Base-by-base conservation (phyloP, 2,113 vertebrate genomes). In the Periophthalmodon schlosseri region DNA sequence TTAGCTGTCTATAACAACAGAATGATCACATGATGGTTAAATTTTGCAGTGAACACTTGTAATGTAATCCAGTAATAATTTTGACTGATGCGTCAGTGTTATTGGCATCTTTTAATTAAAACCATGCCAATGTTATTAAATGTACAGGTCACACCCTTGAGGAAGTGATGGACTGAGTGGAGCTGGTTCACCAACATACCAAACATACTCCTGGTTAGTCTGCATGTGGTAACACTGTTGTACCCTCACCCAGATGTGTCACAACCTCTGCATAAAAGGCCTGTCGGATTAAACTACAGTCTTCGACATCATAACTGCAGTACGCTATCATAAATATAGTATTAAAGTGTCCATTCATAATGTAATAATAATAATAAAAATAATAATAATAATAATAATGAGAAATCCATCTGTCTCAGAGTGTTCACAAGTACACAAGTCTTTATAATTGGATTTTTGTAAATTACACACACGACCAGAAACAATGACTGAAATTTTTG, bases 401-500 rank as follows among this genome's bases (percentile, higher is more conserved):
- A 56, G 20, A 56, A 56, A 56, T 56, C 8, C 20, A 56, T 9
- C 18, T n/a, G 15, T 56, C 52, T 56, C 49, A 21, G 10, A 56
- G 20, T 21, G 20, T 54, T 18, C 50, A 54, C 39, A 39, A 20
- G 11, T 18, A 36, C 21, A 47, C 5, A 66, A 16, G 16, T 68
- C n/a, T 47, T 23, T 24, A 16, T 12, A 8, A 13, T 9, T 20
- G 9, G 2, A 11, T 39, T 74, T 78, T 76, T 82, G 34, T 63
- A 85, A 72, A 74, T 92, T 86, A 89, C 92, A 87, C 93, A 87
- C 91, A 92, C 91, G 90, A 94, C 93, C 93, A 95, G 94, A 95
- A 95, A 95, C 93, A 92, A 94, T 94, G 94, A 95, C 94, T 95
- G 94, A 95, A 94, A 94, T 89, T 86, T 76, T 72, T 50, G 2